Evolutionary conservation across 1,140 invertebrate species (phyloP).

Genomic region (Capitella teleta): DNA sequence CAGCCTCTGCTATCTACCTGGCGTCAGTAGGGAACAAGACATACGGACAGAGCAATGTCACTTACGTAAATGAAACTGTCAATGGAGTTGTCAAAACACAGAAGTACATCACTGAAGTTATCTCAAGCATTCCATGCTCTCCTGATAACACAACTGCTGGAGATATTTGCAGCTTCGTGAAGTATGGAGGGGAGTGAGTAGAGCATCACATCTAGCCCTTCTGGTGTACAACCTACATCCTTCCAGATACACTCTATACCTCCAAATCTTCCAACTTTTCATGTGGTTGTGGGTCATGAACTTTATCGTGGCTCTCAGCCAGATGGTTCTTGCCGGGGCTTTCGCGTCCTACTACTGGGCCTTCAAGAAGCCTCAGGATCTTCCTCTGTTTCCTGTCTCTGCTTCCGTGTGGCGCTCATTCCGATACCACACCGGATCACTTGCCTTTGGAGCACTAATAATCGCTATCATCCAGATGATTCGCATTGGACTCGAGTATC

Average conservation of each 20-base stretch:
- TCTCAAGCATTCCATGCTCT: too few relatives aligned
- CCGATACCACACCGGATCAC: slow-evolving; percentile 79
- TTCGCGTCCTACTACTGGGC: slow-evolving; percentile 91
- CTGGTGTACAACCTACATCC: background rate
- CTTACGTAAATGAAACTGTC: too few relatives aligned
- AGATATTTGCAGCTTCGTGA: slow-evolving; percentile 34
- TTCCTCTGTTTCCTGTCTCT: slow-evolving; percentile 70
- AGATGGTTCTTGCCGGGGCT: slow-evolving; percentile 75
- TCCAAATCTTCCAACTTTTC: slow-evolving; percentile 66
- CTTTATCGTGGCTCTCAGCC: slow-evolving; percentile 75
- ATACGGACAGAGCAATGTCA: too few relatives aligned
- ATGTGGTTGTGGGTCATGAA: slow-evolving; percentile 81
- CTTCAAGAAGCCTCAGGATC: slow-evolving; percentile 60
- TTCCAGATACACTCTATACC: slow-evolving; percentile 31
- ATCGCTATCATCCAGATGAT: slow-evolving; percentile 83
- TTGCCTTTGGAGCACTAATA: slow-evolving; percentile 86
- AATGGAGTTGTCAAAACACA: too few relatives aligned
- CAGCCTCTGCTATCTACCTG: slow-evolving; percentile 52
- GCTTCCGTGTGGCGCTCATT: slow-evolving; percentile 58
- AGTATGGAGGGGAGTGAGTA: slow-evolving; percentile 25
- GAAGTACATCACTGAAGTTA: too few relatives aligned
- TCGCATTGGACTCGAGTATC: slow-evolving; percentile 69
- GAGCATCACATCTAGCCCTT: background rate
- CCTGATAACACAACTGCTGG: slow-evolving; percentile 15
- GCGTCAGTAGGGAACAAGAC: too few relatives aligned